Percentiles rank a stretch among this genome's conserved stretches.
Evolutionary conservation across 1,140 invertebrate species (phyloP).

Genomic region (Caenorhabditis briggsae): DNA sequence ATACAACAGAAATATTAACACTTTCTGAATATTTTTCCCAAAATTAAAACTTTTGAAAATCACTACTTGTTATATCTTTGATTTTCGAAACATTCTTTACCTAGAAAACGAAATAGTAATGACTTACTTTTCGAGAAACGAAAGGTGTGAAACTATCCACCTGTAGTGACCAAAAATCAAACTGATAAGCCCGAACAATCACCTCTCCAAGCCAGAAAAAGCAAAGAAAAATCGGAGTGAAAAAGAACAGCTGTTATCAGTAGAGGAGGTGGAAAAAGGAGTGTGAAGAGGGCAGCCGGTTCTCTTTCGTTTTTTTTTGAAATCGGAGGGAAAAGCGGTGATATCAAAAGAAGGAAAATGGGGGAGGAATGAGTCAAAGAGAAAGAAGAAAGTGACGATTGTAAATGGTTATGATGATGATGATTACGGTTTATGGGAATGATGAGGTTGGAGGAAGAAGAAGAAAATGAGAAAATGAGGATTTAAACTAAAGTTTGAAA

Average conservation of each 20-base stretch:
- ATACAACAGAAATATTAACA: no score
- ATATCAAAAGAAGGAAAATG: conserved; percentile 32
- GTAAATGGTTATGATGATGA: neutral
- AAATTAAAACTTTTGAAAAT: no score
- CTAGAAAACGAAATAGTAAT: no score
- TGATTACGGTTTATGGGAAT: neutral
- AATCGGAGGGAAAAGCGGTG: conserved; percentile 7
- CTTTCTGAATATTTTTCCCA: no score
- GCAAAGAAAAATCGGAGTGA: neutral
- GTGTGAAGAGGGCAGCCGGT: conserved; percentile 6
- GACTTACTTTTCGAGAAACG: no score
- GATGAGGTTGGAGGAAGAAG: neutral
- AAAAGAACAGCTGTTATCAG: conserved; percentile 53
- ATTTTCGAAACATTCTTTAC: no score
- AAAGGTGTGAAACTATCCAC: neutral
- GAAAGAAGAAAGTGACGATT: neutral
- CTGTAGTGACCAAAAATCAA: conserved; percentile 3
- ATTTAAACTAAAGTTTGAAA: no score
- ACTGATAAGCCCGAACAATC: neutral
- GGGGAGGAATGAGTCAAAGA: conserved; percentile 7
- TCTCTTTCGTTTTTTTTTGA: neutral
- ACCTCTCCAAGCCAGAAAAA: neutral
- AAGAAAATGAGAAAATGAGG: neutral
- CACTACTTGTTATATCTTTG: no score
- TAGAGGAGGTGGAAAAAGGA: neutral